These are phyloP conservation scores for Araneus ventricosus DNA, from an alignment of 1,140 invertebrate species.

Conservation along the genomic window DNA sequence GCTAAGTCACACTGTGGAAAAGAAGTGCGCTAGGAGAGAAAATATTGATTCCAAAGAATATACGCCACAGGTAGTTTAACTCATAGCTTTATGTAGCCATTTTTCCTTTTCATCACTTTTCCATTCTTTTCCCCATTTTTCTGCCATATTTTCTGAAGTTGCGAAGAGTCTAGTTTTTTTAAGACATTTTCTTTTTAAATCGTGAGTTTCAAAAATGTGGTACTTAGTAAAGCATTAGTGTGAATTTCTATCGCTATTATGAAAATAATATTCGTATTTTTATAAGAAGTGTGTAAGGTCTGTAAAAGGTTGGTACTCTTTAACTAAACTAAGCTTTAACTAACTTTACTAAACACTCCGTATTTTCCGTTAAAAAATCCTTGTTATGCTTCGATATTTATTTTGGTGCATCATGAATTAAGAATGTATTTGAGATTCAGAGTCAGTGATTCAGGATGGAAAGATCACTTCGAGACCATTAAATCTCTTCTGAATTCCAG, in stretches of 20 bases:
- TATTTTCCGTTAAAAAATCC: too few species aligned
- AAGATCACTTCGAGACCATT: too few species aligned
- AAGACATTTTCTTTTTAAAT: too few species aligned
- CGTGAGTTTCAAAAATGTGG: too few species aligned
- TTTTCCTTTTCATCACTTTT: not conserved
- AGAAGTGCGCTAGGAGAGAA: conserved; percentile 31
- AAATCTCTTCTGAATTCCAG: too few species aligned
- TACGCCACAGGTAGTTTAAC: conserved; percentile 41
- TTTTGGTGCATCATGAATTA: not conserved
- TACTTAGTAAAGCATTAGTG: too few species aligned
- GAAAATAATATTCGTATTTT: too few species aligned
- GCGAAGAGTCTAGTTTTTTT: not conserved
- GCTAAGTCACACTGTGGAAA: conserved; percentile 49
- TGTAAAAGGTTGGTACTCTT: too few species aligned
- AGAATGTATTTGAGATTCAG: not conserved
- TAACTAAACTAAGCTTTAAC: too few species aligned
- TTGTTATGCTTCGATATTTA: not conserved
- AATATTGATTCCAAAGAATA: conserved; percentile 35
- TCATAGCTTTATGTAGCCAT: not conserved
- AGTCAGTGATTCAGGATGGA: not conserved
- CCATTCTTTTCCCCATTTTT: not conserved
- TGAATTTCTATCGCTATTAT: too few species aligned
- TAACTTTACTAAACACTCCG: too few species aligned
- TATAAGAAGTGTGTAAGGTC: too few species aligned
- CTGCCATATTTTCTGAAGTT: not conserved